phyloP scores from a whole-genome alignment of 2,888 invertebrate species.

The Cryptocephalus moraei region DNA sequence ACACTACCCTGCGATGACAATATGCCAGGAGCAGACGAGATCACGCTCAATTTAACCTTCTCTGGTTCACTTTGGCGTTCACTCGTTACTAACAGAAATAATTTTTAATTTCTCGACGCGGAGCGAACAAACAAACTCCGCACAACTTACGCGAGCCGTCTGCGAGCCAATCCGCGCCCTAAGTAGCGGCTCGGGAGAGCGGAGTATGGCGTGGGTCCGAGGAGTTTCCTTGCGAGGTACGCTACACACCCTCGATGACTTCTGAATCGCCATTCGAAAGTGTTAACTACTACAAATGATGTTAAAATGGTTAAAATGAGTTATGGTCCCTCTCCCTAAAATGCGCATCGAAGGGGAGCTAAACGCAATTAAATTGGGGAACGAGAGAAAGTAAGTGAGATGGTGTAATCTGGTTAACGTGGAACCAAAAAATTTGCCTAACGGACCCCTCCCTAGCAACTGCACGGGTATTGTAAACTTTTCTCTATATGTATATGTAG shows the following conservation, averaged over 20 bases:
- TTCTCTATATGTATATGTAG: no score
- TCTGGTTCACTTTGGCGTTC: conserved; percentile 11
- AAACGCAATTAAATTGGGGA: conserved; percentile 14
- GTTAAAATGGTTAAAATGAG: conserved; percentile 21
- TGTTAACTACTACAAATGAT: conserved; percentile 20
- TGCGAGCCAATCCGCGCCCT: background rate
- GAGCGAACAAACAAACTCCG: conserved; percentile 8
- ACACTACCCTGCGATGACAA: conserved; percentile 6
- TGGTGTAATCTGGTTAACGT: conserved; percentile 12
- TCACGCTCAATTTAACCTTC: conserved; percentile 13
- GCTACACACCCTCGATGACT: conserved; percentile 5
- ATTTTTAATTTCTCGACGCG: conserved; percentile 15
- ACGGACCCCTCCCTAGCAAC: no score
- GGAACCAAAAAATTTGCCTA: no score
- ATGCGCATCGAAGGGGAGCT: conserved; percentile 12
- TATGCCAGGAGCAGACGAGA: conserved; percentile 6
- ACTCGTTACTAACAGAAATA: conserved; percentile 12
- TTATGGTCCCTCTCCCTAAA: conserved; percentile 16
- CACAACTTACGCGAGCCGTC: no score
- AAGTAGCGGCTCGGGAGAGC: background rate
- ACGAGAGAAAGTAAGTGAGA: conserved; percentile 14
- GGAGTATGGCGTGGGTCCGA: no score
- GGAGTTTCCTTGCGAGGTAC: conserved; percentile 1
- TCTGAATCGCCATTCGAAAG: conserved; percentile 15
- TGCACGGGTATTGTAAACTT: no score